phyloP scores from a whole-genome alignment of 2,113 vertebrate genomes.

The Nymphicus hollandicus region DNA sequence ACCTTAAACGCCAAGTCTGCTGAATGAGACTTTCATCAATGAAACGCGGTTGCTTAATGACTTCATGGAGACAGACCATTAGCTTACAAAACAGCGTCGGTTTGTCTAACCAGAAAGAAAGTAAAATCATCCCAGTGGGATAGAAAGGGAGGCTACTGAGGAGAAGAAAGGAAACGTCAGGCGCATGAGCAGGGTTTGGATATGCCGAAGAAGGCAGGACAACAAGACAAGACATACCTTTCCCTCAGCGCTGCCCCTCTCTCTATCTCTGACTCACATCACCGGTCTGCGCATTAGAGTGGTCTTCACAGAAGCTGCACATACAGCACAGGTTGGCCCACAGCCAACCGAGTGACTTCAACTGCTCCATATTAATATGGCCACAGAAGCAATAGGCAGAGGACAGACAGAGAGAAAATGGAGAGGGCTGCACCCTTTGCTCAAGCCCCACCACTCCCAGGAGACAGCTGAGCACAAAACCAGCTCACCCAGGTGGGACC shows the following conservation, averaged over 20 bases:
- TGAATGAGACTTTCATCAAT: conserved; percentile 37
- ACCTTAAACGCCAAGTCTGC: conserved; percentile 16
- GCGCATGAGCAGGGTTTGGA: not conserved
- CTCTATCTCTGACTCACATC: conserved; percentile 19
- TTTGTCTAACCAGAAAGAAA: conserved; percentile 35
- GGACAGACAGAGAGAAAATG: conserved; percentile 40
- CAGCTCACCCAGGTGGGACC: rapidly evolving
- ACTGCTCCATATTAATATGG: conserved; percentile 76
- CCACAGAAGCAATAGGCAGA: conserved; percentile 58
- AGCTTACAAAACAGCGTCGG: conserved; percentile 9
- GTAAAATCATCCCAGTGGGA: conserved; percentile 3
- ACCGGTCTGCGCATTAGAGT: not conserved
- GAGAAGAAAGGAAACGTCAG: not conserved
- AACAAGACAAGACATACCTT: conserved; percentile 56
- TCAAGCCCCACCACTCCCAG: not conserved
- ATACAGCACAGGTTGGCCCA: conserved; percentile 68
- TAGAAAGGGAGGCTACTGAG: not conserved
- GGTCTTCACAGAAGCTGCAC: conserved; percentile 50
- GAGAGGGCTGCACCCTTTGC: not conserved
- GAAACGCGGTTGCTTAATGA: not conserved
- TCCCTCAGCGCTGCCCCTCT: not conserved
- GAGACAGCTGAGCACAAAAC: not conserved
- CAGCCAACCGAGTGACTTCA: conserved; percentile 82
- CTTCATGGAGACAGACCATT: conserved; percentile 37
- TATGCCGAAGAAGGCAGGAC: not conserved